Base-by-base conservation (phyloP, 1,140 invertebrate species). In the Oppia nitens region DNA sequence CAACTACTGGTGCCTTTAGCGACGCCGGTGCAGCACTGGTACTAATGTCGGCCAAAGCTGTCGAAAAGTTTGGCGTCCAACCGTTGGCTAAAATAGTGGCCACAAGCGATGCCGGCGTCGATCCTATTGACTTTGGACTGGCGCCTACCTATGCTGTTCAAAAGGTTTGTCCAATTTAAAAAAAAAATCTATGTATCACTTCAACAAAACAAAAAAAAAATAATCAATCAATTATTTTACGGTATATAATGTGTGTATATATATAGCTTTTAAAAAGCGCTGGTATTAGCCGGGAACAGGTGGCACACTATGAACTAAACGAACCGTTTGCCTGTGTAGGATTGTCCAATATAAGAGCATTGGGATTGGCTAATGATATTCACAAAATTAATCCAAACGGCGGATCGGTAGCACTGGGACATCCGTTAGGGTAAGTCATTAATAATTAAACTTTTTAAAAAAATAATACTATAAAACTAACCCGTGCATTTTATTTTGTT, bases 111-210 rank as follows among this genome's bases (percentile, higher is more conserved):
- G 92, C 91, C 47, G 94, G 87, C 52, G 87, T 85, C 58, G 90
- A 93, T 66, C 95, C 96, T 2, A 91, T 96, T 67, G 95, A 99
- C 73, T 98, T 98, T 70, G 88, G 93, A 0, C 86, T 93, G 69
- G 94, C 95, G n/a, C 96, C 96, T 26, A 83, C 87, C 6, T 74
- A 85, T 63, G 89, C 90, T 45, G 81, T 96, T 59, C 85, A 85
- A 32, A 89, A 87, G 66, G 81, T 83, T 14, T 48, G 25, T 14
- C 28, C 27, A n/a, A n/a, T n/a, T n/a, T n/a, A n/a, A n/a, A n/a
- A n/a, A n/a, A n/a, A n/a, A n/a, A n/a, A n/a, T n/a, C n/a, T n/a
- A n/a, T n/a, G n/a, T n/a, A n/a, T n/a, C n/a, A n/a, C n/a, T n/a
- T n/a, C n/a, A n/a, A n/a, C n/a, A n/a, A n/a, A n/a, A n/a, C n/a